Base-by-base conservation (phyloP, 2,113 vertebrate species). In the Lutjanus erythropterus region DNA sequence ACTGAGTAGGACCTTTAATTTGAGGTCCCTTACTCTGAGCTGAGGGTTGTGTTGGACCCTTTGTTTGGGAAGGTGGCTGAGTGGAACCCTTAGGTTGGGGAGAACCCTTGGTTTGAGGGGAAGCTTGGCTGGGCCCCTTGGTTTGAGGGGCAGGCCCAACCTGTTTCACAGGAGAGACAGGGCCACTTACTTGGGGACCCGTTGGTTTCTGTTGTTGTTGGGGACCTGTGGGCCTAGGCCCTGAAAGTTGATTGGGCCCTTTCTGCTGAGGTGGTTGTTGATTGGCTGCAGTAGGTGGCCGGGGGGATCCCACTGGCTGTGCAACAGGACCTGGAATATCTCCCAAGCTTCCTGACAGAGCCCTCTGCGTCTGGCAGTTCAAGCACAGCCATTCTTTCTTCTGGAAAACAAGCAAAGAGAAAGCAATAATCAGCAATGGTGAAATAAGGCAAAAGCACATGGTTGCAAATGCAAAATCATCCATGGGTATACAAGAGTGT, bases 311-410 rank as follows among this genome's bases (percentile, higher is more conserved):
- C 5, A 70, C n/a, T 11, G 96, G 80, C 6, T 95, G 94, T 10
- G 95, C 92, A 84, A 87, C 78, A 0, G 96, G 95, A 70, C 93
- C 80, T 27, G 96, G 95, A 83, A 87, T 89, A 86, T 98, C 97
- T 41, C 97, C 98, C 35, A 99, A 93, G 90, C 95, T 95, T 90
- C 97, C 98, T 76, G 99, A 97, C 6, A 99, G 94, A 70, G 99
- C 96, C 86, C 98, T 94, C 94, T 98, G 96, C 10, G 98, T 99
- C 97, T 99, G 98, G 96, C 98, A 99, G 94, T 98, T 99, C 95
- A 99, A 95, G 91, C 98, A 99, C 46, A 99, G 96, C 98, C 98
- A 99, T 95, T 99, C 98, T 29, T 97, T 98, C 93, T 98, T 99
- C 98, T 99, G 94, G 83, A 97, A 96, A 80, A 93, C 60, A 95